A percentile compares a stretch with the other conserved stretches of the same genome.
These are phyloP conservation scores for Sciaenops ocellatus DNA, from an alignment of 2,797 vertebrate species.

Conservation along the genomic window DNA sequence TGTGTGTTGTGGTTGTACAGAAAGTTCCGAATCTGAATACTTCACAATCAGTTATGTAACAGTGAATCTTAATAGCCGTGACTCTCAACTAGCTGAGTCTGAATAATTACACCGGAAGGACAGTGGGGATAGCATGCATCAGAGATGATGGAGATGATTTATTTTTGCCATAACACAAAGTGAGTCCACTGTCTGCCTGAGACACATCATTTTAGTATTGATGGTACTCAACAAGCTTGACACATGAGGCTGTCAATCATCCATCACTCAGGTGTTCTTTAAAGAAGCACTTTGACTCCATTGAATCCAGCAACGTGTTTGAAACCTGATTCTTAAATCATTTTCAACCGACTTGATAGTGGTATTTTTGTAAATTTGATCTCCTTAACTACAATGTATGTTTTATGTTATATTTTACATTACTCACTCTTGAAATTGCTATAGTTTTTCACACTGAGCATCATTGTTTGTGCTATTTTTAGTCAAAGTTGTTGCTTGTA, in stretches of 20 bases:
- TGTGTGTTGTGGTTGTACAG: constrained; percentile 7
- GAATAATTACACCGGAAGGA: constrained; percentile 37
- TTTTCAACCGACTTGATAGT: neutral
- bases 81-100: constrained; percentile 23
- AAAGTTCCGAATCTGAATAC: constrained; percentile 23
- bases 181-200: constrained; percentile 18
- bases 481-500: neutral
- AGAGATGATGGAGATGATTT: constrained; percentile 31
- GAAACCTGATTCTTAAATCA: neutral
- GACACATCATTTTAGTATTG: constrained; percentile 25
- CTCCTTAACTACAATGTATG: neutral
- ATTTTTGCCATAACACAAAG: neutral
- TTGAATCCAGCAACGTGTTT: constrained; percentile 15
- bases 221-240: constrained; percentile 21
- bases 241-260: constrained; percentile 18
- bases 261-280: constrained; percentile 40
- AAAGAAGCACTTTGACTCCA: constrained; percentile 3
- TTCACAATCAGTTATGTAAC: constrained; percentile 44
- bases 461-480: neutral
- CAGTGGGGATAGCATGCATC: constrained; percentile 19
- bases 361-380: neutral
- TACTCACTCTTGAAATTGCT: neutral
- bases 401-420: neutral
- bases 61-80: constrained; percentile 25
- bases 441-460: neutral